Conservation (phyloP, 2,797 vertebrate species). For the Aythya fuligula region DNA sequence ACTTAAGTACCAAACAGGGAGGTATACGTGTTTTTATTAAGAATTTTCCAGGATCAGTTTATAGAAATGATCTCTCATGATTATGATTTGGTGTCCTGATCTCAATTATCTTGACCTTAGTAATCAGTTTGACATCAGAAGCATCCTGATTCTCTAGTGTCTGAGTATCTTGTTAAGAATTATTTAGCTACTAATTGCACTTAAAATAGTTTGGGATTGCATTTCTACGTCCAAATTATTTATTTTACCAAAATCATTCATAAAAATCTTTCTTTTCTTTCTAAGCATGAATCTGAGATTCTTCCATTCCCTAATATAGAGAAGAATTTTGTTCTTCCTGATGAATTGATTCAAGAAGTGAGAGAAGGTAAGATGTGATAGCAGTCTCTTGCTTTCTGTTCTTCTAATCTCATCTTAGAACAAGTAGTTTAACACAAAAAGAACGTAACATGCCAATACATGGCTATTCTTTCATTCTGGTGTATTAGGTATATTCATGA, state of each 20-base stretch:
- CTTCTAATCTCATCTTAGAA: background rate
- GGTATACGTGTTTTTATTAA: background rate
- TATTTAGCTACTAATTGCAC: background rate
- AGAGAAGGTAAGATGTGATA: constrained; percentile 88
- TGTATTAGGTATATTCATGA: background rate
- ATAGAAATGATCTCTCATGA: background rate
- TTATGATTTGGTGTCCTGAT: background rate
- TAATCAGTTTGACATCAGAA: background rate
- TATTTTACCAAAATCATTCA: background rate
- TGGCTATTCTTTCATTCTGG: background rate
- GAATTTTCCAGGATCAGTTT: background rate
- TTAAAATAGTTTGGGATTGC: background rate
- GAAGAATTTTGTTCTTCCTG: constrained; percentile 94
- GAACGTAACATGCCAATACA: rapidly evolving
- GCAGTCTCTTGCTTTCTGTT: background rate
- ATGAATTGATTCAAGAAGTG: constrained; percentile 97
- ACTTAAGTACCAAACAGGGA: background rate
- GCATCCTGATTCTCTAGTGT: background rate
- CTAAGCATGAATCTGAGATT: constrained; percentile 96
- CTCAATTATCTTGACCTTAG: background rate
- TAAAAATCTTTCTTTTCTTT: constrained; percentile 5
- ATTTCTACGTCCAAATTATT: background rate
- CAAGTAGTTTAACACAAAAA: background rate
- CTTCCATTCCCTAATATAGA: constrained; percentile 95
- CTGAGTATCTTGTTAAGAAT: background rate